These are phyloP conservation scores for Pantherophis alleghaniensis DNA, from an alignment of 2,797 vertebrate genomes.

Conservation along the genomic window DNA sequence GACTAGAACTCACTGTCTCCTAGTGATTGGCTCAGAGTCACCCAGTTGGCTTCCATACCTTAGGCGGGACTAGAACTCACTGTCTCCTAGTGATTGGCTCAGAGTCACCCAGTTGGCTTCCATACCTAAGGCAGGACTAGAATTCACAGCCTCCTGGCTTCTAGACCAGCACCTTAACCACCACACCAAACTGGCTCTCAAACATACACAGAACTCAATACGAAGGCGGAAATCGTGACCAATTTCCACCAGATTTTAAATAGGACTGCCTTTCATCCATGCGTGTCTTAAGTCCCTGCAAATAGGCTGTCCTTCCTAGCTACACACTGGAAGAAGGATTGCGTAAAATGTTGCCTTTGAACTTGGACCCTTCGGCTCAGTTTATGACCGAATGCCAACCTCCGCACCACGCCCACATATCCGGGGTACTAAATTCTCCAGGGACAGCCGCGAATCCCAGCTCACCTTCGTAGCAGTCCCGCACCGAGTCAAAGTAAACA, in stretches of 20 bases:
- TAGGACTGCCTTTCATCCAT: neutral
- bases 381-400: rapidly evolving
- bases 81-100: no score
- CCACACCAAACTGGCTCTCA: neutral
- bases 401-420: neutral
- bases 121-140: neutral
- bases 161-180: neutral
- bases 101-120: neutral
- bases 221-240: neutral
- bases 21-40: no score
- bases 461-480: slow-evolving; percentile 96
- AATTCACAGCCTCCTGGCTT: neutral
- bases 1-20: no score
- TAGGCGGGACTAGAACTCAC: no score
- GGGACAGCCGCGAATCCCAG: no score
- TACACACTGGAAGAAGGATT: neutral
- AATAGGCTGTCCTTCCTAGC: neutral
- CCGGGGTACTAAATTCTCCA: neutral
- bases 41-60: no score
- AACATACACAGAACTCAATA: no score
- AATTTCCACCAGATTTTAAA: neutral
- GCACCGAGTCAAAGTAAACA: slow-evolving; percentile 90
- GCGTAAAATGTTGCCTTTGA: neutral
- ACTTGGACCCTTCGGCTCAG: neutral
- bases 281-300: neutral